Evolutionary conservation across 1,140 invertebrate genomes (phyloP).

Genomic region (Cecropterus lyciades): DNA sequence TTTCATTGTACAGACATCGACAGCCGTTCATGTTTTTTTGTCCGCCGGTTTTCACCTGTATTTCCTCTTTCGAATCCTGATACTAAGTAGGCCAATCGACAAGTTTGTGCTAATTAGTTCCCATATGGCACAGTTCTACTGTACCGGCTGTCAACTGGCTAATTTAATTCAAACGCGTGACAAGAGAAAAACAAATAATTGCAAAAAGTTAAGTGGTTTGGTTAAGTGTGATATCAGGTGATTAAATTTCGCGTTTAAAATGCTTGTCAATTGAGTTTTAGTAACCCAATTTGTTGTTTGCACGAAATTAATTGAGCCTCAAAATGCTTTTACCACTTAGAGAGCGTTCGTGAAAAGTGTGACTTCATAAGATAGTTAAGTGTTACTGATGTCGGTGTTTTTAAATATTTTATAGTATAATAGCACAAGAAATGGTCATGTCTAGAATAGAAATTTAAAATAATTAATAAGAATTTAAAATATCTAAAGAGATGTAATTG

Average conservation of each 20-base stretch:
- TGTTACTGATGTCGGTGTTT: no score
- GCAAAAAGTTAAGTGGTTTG: slow-evolving; percentile 6
- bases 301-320: neutral
- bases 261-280: slow-evolving; percentile 18
- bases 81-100: neutral
- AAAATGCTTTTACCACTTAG: neutral
- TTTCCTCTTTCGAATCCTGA: slow-evolving; percentile 19
- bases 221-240: slow-evolving; percentile 16
- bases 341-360: neutral
- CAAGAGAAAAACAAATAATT: slow-evolving; percentile 15
- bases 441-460: no score
- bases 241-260: slow-evolving; percentile 20
- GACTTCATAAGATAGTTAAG: no score
- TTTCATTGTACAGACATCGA: slow-evolving; percentile 17
- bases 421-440: no score
- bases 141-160: neutral
- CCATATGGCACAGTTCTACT: slow-evolving; percentile 3
- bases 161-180: slow-evolving; percentile 20
- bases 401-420: no score
- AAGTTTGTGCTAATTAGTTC: slow-evolving; percentile 6
- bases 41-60: slow-evolving; percentile 10
- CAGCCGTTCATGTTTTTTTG: slow-evolving; percentile 13
- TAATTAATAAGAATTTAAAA: no score
- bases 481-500: no score
- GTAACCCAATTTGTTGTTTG: slow-evolving; percentile 26